Base-by-base conservation (phyloP, 2,797 vertebrate genomes). In the Prunella strophiata region DNA sequence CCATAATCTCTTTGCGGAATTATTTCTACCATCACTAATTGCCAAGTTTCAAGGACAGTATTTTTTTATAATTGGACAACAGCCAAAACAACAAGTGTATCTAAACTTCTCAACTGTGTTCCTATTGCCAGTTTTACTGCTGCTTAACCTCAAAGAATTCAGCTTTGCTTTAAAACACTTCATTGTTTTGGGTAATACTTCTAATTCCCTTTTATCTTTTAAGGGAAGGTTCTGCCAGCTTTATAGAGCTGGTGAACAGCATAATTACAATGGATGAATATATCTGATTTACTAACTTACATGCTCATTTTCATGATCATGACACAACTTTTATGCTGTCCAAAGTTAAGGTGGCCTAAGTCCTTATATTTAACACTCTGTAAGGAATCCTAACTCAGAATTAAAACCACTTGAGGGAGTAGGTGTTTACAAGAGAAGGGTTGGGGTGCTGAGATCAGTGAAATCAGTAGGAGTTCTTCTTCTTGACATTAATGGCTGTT, bases 91-190 rank as follows among this genome's bases (percentile, higher is more conserved):
- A 73, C 23, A 92, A 73, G 19, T 27, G 0, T 79, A 40, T 57
- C 76, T 91, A 82, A 91, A 85, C 25, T 34, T 89, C 51, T 81
- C 74, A 55, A 22, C 55, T 84, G n/a, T 58, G 34, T 88, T 85
- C 72, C 57, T 87, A 48, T 50, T 88, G 81, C 61, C 78, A 95
- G 75, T 92, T 97, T 93, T 89, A 91, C 82, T 79, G 83, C 57
- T 92, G 34, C 72, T 96, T 90, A 94, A 81, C 62, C 55, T 73
- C 8, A 0, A 94, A 70, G 85, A 94, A 93, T 96, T 89, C 47
- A 76, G 77, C 45, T 92, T 94, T 87, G 43, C 68, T 95, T 98
- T 96, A 79, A 94, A 94, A 94, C n/a, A 78, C 21, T 77, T 92
- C 10, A 48, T 22, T 96, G 80, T 92, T 94, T 91, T 88, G 74